phyloP scores from a whole-genome alignment of 1,140 invertebrate genomes.

The Sogatella furcifera region DNA sequence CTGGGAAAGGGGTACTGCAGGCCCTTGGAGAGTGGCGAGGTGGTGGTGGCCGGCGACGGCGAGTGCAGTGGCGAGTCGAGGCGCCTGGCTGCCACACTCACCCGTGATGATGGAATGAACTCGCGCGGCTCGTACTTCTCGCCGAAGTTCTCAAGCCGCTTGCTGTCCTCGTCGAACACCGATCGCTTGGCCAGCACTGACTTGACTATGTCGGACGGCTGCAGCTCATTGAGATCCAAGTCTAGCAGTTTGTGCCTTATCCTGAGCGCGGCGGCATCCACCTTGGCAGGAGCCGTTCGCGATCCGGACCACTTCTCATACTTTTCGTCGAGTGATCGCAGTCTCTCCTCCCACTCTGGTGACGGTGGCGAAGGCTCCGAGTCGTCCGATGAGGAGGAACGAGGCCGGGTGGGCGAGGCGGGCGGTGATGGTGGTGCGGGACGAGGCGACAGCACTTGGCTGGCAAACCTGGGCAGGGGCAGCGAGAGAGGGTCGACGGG shows the following conservation, averaged over 20 bases:
- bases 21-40: constrained; percentile 38
- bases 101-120: constrained; percentile 35
- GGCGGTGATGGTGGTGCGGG: constrained; percentile 22
- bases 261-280: constrained; percentile 42
- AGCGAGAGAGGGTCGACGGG: constrained; percentile 56
- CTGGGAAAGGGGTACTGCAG: constrained; percentile 73
- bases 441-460: constrained; percentile 40
- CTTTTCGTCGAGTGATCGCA: constrained; percentile 81
- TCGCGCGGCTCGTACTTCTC: constrained; percentile 74
- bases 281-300: constrained; percentile 44
- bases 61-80: constrained; percentile 21
- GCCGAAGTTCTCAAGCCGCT: constrained; percentile 78
- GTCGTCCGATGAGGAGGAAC: constrained; percentile 25
- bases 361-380: constrained; percentile 33
- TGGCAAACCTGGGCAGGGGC: constrained; percentile 74
- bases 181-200: constrained; percentile 82
- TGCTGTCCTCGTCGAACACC: constrained; percentile 92
- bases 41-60: constrained; percentile 3
- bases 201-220: constrained; percentile 89
- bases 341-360: constrained; percentile 59
- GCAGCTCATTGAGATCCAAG: constrained; percentile 61
- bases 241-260: constrained; percentile 57
- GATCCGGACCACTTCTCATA: constrained; percentile 81
- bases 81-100: constrained; percentile 20
- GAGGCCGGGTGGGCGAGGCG: constrained; percentile 20